Conservation (phyloP, 92 coral and sea anemone species). For the Metridium senile region DNA sequence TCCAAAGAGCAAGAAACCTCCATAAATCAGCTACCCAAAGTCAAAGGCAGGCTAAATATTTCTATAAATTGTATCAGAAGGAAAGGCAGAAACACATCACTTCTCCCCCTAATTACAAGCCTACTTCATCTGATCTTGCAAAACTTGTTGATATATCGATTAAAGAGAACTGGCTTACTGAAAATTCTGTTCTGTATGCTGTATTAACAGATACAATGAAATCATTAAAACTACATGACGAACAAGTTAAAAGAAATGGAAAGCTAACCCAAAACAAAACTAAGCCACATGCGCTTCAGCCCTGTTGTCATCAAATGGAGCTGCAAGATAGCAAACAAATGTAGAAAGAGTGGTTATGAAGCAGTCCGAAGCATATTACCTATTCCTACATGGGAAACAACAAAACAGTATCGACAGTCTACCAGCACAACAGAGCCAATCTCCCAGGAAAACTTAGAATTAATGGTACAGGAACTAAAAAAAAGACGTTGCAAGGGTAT, state of each 20-base stretch:
- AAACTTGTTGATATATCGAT: conserved; percentile 33
- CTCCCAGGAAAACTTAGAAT: conserved; percentile 23
- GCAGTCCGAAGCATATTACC: conserved; percentile 43
- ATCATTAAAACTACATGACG: conserved; percentile 33
- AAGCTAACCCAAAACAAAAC: conserved; percentile 26
- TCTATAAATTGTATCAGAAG: conserved; percentile 15
- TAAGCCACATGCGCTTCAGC: conserved; percentile 41
- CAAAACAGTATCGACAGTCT: conserved; percentile 45
- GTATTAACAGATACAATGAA: conserved; percentile 33
- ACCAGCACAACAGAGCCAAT: conserved; percentile 32
- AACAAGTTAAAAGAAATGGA: conserved; percentile 19
- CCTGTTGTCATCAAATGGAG: conserved; percentile 65
- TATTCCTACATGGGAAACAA: conserved; percentile 48
- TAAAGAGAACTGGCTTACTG: conserved; percentile 18
- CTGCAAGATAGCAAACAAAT: conserved; percentile 42
- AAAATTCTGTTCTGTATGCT: conserved; percentile 41
- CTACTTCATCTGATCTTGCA: conserved; percentile 37
- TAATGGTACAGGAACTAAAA: conserved; percentile 53
- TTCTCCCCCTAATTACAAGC: conserved; percentile 38
- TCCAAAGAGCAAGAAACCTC: conserved; percentile 27
- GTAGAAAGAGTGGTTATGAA: conserved; percentile 50
- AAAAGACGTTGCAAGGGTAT: conserved; percentile 47
- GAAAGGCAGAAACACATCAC: conserved; percentile 16
- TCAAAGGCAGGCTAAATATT: conserved; percentile 10
- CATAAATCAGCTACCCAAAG: conserved; percentile 10